Evolutionary conservation across 2,888 invertebrate genomes (phyloP).

Genomic region (Ctena decussata): DNA sequence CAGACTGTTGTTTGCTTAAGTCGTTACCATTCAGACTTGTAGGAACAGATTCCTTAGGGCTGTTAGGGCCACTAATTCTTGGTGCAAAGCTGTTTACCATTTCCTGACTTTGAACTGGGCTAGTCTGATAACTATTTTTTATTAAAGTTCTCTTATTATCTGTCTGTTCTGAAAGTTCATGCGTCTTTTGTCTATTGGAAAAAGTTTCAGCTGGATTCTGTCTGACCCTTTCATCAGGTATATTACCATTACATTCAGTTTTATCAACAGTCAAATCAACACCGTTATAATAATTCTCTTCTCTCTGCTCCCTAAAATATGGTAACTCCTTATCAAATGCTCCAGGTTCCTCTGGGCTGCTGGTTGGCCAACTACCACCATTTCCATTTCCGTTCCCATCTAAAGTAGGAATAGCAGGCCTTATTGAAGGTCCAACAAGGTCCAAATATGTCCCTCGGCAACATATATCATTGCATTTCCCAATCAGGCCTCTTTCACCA

Average conservation of each 20-base stretch:
- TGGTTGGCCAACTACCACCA: too few species aligned
- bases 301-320: too few species aligned
- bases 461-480: background rate
- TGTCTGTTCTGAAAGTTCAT: too few species aligned
- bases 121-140: background rate
- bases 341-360: background rate
- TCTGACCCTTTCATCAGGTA: too few species aligned
- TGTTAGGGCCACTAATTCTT: background rate
- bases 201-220: too few species aligned
- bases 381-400: background rate
- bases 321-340: too few species aligned
- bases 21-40: background rate
- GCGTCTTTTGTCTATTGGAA: too few species aligned
- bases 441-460: background rate
- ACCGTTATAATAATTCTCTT: background rate
- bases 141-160: background rate
- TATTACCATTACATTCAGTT: too few species aligned
- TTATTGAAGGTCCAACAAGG: background rate
- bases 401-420: background rate
- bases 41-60: background rate
- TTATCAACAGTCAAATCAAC: background rate
- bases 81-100: background rate
- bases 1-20: background rate
- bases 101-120: background rate
- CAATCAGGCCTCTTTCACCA: background rate